phyloP scores from a whole-genome alignment of 2,113 vertebrate genomes.

The Erpornis zantholeuca region DNA sequence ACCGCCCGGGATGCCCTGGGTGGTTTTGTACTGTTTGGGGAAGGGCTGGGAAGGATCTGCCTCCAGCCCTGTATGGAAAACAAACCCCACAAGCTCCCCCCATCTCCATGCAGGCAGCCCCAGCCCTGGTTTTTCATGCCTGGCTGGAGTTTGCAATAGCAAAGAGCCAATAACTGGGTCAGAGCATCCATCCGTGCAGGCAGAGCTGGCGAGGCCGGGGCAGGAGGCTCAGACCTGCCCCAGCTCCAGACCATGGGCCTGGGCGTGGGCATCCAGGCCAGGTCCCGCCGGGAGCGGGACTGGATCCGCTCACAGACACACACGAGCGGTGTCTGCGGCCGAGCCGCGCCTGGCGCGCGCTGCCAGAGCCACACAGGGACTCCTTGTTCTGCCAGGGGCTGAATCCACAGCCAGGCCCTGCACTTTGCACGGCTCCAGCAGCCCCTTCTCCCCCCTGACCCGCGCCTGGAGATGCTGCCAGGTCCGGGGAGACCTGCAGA shows the following conservation, averaged over 20 bases:
- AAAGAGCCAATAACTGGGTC: constrained; percentile 18
- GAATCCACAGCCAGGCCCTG: neutral
- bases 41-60: neutral
- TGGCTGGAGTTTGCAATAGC: neutral
- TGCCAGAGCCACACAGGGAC: neutral
- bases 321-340: neutral
- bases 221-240: neutral
- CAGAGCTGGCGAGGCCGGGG: neutral
- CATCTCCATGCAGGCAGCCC: neutral
- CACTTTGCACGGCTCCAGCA: neutral
- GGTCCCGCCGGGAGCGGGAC: neutral
- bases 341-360: accelerated
- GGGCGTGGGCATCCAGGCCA: accelerated
- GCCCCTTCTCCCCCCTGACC: neutral
- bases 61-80: neutral
- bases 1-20: neutral
- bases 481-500: accelerated
- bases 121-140: neutral
- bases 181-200: neutral
- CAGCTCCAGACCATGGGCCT: neutral
- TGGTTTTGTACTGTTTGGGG: neutral
- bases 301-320: neutral
- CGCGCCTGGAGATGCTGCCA: accelerated
- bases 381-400: neutral
- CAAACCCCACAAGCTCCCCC: neutral